Percentiles rank a stretch among this genome's conserved stretches.
phyloP scores from a whole-genome alignment of 30 jellyfish, hydroid and myxozoan genomes.

The Turritopsis dohrnii region DNA sequence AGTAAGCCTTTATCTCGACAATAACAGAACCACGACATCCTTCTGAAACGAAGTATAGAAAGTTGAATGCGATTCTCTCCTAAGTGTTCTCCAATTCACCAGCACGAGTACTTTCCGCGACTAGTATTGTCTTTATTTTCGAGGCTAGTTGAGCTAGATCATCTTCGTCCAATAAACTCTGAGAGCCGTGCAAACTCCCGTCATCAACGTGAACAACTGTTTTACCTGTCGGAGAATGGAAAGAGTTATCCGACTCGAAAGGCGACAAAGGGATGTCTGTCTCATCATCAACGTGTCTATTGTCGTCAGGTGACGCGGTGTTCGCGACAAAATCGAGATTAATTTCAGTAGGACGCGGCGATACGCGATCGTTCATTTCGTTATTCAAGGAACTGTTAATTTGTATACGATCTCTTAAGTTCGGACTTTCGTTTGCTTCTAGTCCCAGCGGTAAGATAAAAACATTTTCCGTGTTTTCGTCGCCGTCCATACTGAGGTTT shows the following conservation, averaged over 20 bases:
- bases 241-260: background rate
- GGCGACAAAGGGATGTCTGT: background rate
- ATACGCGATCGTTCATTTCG: background rate
- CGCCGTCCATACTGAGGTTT: background rate
- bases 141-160: slow-evolving; percentile 35
- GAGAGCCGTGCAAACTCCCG: slow-evolving; percentile 35
- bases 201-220: slow-evolving; percentile 37
- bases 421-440: background rate
- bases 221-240: slow-evolving; percentile 14
- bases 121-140: slow-evolving; percentile 34
- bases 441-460: background rate
- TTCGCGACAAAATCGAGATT: background rate
- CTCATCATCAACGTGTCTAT: background rate
- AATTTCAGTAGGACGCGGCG: background rate
- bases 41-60: background rate
- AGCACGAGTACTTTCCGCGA: slow-evolving; percentile 14
- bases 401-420: background rate
- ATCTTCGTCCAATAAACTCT: slow-evolving; percentile 28
- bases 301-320: background rate
- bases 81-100: background rate
- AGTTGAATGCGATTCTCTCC: background rate
- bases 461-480: background rate
- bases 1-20: background rate
- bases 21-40: too few relatives aligned
- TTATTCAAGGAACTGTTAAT: background rate